Percentiles rank a stretch among this genome's conserved stretches.
phyloP scores from a whole-genome alignment of 2,888 invertebrate species.

The Aproaerema taeniolella region DNA sequence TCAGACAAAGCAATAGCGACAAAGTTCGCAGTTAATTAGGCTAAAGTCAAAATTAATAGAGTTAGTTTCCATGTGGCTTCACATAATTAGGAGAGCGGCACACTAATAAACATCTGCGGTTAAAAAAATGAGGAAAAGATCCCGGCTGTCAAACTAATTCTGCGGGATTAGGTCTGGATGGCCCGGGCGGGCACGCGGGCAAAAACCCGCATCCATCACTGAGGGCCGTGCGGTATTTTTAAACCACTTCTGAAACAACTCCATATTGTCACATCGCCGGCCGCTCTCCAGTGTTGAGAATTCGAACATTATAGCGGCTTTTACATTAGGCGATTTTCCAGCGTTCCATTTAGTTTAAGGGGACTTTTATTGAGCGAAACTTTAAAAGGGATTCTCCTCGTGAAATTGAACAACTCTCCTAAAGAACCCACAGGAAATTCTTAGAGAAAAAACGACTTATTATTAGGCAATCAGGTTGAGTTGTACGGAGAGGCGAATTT shows the following conservation, averaged over 20 bases:
- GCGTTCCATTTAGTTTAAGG: no score
- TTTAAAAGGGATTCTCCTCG: no score
- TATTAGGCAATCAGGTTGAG: no score
- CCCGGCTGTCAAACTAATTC: slow-evolving; percentile 70
- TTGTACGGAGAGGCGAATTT: no score
- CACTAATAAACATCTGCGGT: slow-evolving; percentile 63
- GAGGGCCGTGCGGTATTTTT: slow-evolving; percentile 45
- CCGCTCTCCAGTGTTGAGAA: no score
- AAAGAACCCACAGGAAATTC: no score
- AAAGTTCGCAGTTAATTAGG: slow-evolving; percentile 23
- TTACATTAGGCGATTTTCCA: no score
- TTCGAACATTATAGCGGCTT: slow-evolving; percentile 4
- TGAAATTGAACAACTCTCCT: no score
- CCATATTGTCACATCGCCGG: slow-evolving; percentile 27
- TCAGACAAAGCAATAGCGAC: no score
- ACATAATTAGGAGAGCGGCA: slow-evolving; percentile 58
- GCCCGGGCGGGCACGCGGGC: slow-evolving; percentile 52
- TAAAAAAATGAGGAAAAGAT: slow-evolving; percentile 67
- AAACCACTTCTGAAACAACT: slow-evolving; percentile 18
- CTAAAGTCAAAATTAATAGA: slow-evolving; percentile 27
- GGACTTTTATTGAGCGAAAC: no score
- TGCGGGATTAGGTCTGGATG: slow-evolving; percentile 47
- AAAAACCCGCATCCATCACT: slow-evolving; percentile 68
- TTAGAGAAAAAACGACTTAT: no score
- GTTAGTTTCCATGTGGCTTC: slow-evolving; percentile 55